phyloP scores from a whole-genome alignment of 1,140 invertebrate species.

The Pachyrhynchus sulphureomaculatus region DNA sequence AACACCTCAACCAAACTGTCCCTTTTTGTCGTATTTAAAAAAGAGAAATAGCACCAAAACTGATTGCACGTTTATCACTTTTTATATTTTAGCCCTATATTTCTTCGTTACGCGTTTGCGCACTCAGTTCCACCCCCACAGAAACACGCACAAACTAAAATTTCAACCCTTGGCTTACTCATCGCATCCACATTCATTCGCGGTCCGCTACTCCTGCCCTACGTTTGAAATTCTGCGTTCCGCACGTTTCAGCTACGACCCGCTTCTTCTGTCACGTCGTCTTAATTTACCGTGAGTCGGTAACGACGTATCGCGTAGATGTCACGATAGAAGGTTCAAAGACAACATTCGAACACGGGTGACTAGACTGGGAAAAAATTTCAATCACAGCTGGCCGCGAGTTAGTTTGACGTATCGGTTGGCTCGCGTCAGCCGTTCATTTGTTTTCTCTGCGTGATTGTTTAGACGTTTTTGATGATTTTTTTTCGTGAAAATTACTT shows the following conservation, averaged over 20 bases:
- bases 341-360: constrained; percentile 3
- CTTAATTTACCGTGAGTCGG: neutral
- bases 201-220: neutral
- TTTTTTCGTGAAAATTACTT: no score
- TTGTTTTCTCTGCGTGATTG: neutral
- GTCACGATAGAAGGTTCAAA: neutral
- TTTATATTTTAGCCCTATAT: neutral
- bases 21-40: no score
- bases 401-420: constrained; percentile 12
- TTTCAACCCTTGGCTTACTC: constrained; percentile 8
- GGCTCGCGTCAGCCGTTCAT: neutral
- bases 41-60: no score
- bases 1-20: no score
- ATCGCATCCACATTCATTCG: constrained; percentile 2
- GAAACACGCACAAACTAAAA: neutral
- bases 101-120: constrained; percentile 1
- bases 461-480: neutral
- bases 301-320: neutral
- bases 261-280: neutral
- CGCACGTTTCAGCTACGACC: neutral
- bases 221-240: neutral
- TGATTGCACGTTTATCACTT: neutral
- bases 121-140: neutral
- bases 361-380: constrained; percentile 17
- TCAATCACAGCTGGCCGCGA: constrained; percentile 8